Evolutionary conservation across 2,113 vertebrate species (phyloP).

Genomic region (Loxodonta africana): DNA sequence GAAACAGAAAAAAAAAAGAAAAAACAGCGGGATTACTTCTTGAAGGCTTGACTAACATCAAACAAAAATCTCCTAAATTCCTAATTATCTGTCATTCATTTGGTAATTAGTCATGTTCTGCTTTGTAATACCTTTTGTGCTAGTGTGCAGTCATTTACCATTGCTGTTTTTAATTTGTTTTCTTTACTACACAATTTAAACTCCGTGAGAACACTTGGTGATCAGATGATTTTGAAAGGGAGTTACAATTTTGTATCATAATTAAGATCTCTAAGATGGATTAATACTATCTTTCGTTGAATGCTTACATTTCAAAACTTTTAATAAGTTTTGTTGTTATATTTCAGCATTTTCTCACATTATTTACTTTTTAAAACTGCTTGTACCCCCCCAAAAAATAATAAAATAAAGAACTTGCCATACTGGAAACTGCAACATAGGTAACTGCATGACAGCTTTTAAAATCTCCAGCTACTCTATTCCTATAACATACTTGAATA

Average conservation of each 20-base stretch:
- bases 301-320: background rate
- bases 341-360: background rate
- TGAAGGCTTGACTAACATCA: background rate
- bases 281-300: background rate
- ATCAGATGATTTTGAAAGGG: background rate
- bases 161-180: background rate
- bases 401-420: conserved; percentile 19
- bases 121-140: background rate
- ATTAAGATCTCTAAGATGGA: background rate
- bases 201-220: background rate
- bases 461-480: conserved; percentile 12
- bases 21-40: background rate
- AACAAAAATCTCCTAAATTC: background rate
- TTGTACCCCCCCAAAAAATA: background rate
- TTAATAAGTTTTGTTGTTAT: background rate
- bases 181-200: background rate
- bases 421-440: background rate
- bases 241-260: background rate
- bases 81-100: background rate
- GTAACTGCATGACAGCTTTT: background rate
- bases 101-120: background rate
- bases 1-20: background rate
- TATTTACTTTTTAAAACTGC: background rate
- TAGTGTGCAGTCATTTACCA: background rate
- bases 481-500: background rate